Base-by-base conservation (phyloP, 2,113 vertebrate genomes). In the Urocitellus parryii region DNA sequence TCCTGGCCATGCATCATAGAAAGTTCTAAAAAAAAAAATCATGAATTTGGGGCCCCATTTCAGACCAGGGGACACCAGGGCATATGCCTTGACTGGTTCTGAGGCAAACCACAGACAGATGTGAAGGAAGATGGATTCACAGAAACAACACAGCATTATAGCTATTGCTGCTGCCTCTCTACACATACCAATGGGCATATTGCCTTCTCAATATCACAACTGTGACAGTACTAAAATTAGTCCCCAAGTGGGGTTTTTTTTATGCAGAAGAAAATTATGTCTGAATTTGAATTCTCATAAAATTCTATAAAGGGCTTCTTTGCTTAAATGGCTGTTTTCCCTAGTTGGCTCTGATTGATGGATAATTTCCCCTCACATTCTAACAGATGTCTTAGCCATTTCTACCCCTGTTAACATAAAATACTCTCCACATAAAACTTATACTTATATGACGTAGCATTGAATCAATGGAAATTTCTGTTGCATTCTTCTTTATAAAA, bases 241-340 rank as follows among this genome's bases (percentile, higher is more conserved):
- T 56, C 18, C 9, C 22, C 24, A 10, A 61, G 32, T 83, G 27
- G 37, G 63, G 61, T 68, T 61, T 68, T 68, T 45, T 93, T 65
- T 25, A 73, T 29, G 56, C 8, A 72, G 85, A 95, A 20, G 80
- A 96, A 95, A 85, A 92, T 42, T 53, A 1, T 92, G 32, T 70
- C 87, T 90, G 72, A 95, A 74, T 92, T 95, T 90, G 72, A 95
- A 78, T 92, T 95, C 93, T 92, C 85, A 63, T 85, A 92, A 96
- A 90, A 88, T 20, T 80, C 72, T 90, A 58, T 34, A 72, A 87
- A 93, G 73, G 45, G 58, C 6, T 96, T 90, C 29, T 70, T 92
- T 67, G 51, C 25, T 96, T 92, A 87, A 91, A 90, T 34, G 85
- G 95, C 72, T 93, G 48, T 94, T 90, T 93, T 63, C 32, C 42